Evolutionary conservation across 2,797 vertebrate genomes (phyloP), one percentile per base, ranked within the genome.

Genomic region (Poeciliopsis infans): DNA sequence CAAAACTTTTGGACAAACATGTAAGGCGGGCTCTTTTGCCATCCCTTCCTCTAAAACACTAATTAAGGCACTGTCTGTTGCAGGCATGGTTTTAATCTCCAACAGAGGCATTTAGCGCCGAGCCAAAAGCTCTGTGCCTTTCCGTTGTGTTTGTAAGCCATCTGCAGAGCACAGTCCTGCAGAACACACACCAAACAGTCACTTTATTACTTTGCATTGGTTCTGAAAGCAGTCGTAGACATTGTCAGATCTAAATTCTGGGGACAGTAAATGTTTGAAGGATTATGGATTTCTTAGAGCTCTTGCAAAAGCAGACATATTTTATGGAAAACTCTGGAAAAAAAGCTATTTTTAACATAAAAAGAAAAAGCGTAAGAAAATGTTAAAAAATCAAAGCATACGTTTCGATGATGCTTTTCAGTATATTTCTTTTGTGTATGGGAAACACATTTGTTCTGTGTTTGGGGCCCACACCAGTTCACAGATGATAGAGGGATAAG

Each of bases 111-210:
- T 86, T 84, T 1, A 80, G 76, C 73, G 68, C 39, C 0, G 25
- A 66, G 85, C 86, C 83, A 88, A 79, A 57, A 55, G 83, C 77
- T 80, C 78, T 74, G 31, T 53, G 81, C 8, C 43, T 76, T 77
- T 75, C 46, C 5, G 13, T 78, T 79, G 77, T 81, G 47, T 78
- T 76, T 78, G 53, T 77, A 72, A 74, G 74, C 86, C 88, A 89
- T 91, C 91, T 92, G 87, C 74, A 87, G 72, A 74, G 83, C 75
- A 88, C 69, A 77, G 72, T 83, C 47, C 77, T 68, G n/a, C 76
- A 51, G 51, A 77, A 70, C 39, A 72, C n/a, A 75, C 69, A 75
- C 72, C 70, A 75, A 11, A 41, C 64, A 31, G 12, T 73, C 71
- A 51, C 57, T 69, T n/a, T 46, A 28, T 75, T 55, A 78, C 66